phyloP scores from a whole-genome alignment of 2,888 invertebrate genomes.

The Allacma fusca region DNA sequence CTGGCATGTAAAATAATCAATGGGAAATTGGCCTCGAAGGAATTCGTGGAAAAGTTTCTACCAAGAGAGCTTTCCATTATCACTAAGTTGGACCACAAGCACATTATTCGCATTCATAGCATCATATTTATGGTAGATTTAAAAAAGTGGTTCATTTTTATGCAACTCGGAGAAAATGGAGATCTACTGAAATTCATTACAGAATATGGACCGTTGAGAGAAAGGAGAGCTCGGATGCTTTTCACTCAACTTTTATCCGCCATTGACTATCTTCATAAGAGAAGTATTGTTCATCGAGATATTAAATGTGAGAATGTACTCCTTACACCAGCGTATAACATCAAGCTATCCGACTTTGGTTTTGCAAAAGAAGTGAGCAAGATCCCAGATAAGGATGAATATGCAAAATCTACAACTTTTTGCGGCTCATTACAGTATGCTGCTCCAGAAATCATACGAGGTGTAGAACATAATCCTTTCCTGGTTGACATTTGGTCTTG shows the following conservation, averaged over 20 bases:
- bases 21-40: conserved; percentile 64
- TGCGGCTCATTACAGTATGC: conserved; percentile 64
- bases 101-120: conserved; percentile 64
- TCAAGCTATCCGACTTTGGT: conserved; percentile 68
- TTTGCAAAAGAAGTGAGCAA: conserved; percentile 63
- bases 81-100: conserved; percentile 64
- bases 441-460: conserved; percentile 35
- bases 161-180: conserved; percentile 79
- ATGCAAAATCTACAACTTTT: conserved; percentile 63
- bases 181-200: conserved; percentile 78
- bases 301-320: conserved; percentile 66
- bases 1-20: conserved; percentile 64
- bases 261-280: conserved; percentile 62
- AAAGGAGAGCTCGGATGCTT: conserved; percentile 75
- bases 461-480: conserved; percentile 22
- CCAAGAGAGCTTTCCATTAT: conserved; percentile 66
- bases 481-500: conserved; percentile 34
- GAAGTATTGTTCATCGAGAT: conserved; percentile 51
- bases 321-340: conserved; percentile 62
- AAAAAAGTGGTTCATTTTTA: conserved; percentile 66
- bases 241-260: conserved; percentile 68
- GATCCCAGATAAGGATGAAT: conserved; percentile 1
- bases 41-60: conserved; percentile 66
- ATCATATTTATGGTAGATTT: conserved; percentile 71
- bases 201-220: conserved; percentile 73